A percentile compares a stretch with the other conserved stretches of the same genome.
These are phyloP conservation scores for Pelobates fuscus DNA, from an alignment of 2,113 vertebrate species.

Conservation along the genomic window DNA sequence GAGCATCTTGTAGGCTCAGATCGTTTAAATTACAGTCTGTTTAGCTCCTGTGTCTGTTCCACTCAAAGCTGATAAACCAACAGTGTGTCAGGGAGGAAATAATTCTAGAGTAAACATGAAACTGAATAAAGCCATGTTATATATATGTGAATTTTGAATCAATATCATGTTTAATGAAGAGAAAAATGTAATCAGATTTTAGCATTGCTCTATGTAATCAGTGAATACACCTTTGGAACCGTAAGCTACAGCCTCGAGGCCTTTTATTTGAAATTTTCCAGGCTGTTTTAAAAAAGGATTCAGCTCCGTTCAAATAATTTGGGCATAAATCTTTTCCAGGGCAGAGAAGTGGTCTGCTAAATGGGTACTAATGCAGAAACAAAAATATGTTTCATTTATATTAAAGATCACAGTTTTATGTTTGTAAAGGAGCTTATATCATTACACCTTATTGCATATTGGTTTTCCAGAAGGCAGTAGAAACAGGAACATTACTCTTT, in stretches of 20 bases:
- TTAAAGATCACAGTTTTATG: too few species aligned
- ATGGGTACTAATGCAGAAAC: background rate
- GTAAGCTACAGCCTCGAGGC: rapidly evolving
- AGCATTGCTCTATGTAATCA: constrained; percentile 42
- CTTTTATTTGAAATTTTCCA: constrained; percentile 1
- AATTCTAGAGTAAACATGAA: constrained; percentile 62
- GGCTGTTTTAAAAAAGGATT: background rate
- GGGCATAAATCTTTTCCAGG: background rate
- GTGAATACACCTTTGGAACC: constrained; percentile 18
- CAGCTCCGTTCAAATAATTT: background rate
- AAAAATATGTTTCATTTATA: too few species aligned
- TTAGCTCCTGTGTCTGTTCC: constrained; percentile 49
- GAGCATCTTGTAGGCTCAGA: constrained; percentile 59
- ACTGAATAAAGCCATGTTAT: constrained; percentile 57
- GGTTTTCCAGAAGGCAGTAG: too few species aligned
- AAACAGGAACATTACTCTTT: too few species aligned
- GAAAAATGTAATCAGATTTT: constrained; percentile 62
- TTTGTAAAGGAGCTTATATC: too few species aligned
- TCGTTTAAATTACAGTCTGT: constrained; percentile 66
- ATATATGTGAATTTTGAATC: constrained; percentile 55
- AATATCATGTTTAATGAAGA: constrained; percentile 60
- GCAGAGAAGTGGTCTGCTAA: background rate
- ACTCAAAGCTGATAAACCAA: constrained; percentile 50
- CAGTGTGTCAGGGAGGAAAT: constrained; percentile 40
- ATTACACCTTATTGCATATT: too few species aligned